Percentiles rank a stretch among this genome's conserved stretches.
Conservation (phyloP, 2,888 invertebrate species). For the Cephus sareptanus region DNA sequence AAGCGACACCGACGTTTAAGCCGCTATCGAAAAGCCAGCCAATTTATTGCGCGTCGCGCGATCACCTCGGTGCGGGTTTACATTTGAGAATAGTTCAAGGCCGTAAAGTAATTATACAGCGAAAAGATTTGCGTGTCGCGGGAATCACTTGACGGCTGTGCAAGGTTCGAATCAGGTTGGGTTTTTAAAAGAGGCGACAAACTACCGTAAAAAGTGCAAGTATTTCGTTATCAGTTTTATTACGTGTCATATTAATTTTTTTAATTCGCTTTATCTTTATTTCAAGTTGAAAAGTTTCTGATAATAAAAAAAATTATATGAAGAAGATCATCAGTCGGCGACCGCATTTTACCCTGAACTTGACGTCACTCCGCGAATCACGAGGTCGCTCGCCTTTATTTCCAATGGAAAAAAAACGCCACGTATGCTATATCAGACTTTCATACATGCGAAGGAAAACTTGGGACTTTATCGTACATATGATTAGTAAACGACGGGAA, state of each 20-base stretch:
- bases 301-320: not conserved
- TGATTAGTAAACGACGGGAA: not conserved
- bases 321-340: not conserved
- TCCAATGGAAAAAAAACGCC: not conserved
- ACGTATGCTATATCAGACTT: not conserved
- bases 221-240: not conserved
- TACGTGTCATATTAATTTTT: not conserved
- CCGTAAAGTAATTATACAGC: constrained; percentile 21
- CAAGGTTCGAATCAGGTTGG: not conserved
- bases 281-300: not conserved
- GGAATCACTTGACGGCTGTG: not conserved
- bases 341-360: not conserved
- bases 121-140: not conserved
- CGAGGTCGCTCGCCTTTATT: not conserved
- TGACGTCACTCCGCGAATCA: not conserved
- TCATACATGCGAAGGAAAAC: not conserved
- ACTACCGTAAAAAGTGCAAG: not conserved
- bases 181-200: not conserved
- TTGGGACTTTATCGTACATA: not conserved
- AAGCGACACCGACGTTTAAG: not conserved
- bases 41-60: constrained; percentile 17
- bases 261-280: not conserved
- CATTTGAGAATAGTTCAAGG: constrained; percentile 31
- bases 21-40: not conserved
- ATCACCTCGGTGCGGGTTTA: constrained; percentile 18